phyloP scores from a whole-genome alignment of 2,888 invertebrate species.

The Drosophila yooni region DNA sequence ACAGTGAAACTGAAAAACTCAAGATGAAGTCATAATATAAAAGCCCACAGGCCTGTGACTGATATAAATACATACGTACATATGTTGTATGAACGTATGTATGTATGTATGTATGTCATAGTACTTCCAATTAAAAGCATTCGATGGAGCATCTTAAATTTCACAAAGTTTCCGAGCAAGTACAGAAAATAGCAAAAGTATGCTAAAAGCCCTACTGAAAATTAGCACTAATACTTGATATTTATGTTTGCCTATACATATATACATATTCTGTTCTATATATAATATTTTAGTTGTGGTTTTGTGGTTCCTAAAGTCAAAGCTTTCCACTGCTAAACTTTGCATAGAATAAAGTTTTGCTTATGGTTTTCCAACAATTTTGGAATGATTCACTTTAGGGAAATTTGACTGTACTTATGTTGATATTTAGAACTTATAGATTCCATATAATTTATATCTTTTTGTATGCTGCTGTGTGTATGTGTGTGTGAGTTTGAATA shows the following conservation, averaged over 20 bases:
- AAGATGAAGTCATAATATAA: constrained; percentile 11
- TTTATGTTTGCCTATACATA: background rate
- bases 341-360: background rate
- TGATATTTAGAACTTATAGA: background rate
- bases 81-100: background rate
- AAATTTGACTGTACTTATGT: background rate
- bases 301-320: background rate
- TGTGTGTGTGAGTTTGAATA: constrained; percentile 2
- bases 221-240: background rate
- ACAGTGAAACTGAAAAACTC: background rate
- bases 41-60: background rate
- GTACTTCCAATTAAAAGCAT: background rate
- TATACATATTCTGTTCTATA: background rate
- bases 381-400: background rate
- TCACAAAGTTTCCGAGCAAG: background rate
- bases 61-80: background rate
- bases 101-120: background rate
- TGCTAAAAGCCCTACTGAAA: background rate
- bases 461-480: background rate
- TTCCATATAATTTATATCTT: constrained; percentile 13
- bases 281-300: background rate
- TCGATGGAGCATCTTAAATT: background rate
- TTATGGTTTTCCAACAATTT: background rate
- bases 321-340: background rate
- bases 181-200: background rate